These are phyloP conservation scores for Phalacrocorax pelagicus DNA, from an alignment of 2,113 vertebrate genomes.

Conservation along the genomic window DNA sequence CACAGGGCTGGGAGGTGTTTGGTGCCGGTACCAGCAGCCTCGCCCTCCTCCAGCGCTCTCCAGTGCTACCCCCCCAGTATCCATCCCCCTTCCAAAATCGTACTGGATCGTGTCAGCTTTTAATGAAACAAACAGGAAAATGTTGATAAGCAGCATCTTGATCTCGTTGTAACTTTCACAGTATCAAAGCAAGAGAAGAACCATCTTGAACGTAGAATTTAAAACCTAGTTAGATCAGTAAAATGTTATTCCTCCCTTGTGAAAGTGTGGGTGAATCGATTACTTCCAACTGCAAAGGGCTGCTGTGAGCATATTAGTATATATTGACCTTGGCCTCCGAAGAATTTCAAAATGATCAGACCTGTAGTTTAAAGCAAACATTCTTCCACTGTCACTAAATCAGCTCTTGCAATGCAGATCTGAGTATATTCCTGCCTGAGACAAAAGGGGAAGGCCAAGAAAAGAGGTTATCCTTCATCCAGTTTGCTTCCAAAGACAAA, in stretches of 20 bases:
- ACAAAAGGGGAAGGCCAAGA: not conserved
- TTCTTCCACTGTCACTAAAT: not conserved
- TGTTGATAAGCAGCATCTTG: not conserved
- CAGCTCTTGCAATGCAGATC: not conserved
- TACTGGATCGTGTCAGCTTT: not conserved
- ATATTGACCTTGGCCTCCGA: not conserved
- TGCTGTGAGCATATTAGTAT: not conserved
- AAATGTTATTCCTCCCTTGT: not conserved
- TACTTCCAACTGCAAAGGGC: not conserved
- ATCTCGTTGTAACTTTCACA: not conserved
- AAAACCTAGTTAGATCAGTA: not conserved
- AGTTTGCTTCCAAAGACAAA: not conserved
- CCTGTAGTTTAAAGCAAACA: not conserved
- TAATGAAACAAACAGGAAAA: not conserved
- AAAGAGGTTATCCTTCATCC: not conserved
- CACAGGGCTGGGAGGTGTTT: not conserved
- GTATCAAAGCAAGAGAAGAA: not conserved
- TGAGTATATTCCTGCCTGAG: not conserved
- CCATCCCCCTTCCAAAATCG: not conserved
- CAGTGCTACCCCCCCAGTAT: not conserved
- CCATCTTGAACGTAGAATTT: not conserved
- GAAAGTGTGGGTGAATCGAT: not conserved
- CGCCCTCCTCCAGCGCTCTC: rapidly evolving
- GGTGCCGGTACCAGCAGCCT: not conserved
- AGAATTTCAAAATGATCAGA: not conserved